Evolutionary conservation across 2,113 vertebrate species (phyloP).

Genomic region (Mormyrus lacerda): DNA sequence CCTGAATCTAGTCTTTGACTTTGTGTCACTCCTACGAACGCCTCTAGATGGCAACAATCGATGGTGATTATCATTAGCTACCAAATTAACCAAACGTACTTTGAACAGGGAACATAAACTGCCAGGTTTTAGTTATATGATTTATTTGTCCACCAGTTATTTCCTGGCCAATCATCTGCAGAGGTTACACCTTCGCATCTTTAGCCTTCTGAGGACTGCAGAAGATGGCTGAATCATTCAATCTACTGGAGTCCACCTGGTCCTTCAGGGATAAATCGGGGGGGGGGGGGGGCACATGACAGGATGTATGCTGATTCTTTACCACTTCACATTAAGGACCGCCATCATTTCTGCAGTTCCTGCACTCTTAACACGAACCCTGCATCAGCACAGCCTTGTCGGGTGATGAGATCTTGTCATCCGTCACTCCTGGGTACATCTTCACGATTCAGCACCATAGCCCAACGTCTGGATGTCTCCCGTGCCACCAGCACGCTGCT

Average conservation of each 20-base stretch:
- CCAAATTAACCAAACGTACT: background rate
- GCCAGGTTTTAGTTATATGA: background rate
- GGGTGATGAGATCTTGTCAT: background rate
- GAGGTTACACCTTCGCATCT: background rate
- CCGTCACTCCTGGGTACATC: background rate
- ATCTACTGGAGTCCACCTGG: background rate
- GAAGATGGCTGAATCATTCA: background rate
- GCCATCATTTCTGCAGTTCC: background rate
- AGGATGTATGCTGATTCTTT: too few relatives aligned
- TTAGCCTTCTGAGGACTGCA: background rate
- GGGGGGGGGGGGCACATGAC: too few relatives aligned
- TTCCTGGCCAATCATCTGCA: background rate
- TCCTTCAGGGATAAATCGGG: background rate
- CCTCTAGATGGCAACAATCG: background rate
- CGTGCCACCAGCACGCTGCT: background rate
- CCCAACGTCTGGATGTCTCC: background rate
- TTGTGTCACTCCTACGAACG: background rate
- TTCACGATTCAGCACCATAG: background rate
- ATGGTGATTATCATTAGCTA: background rate
- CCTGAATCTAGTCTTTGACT: background rate
- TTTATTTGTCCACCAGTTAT: background rate
- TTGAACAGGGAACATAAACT: background rate
- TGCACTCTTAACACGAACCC: background rate
- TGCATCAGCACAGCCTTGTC: background rate
- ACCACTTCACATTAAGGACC: background rate